Percentiles rank a stretch among this genome's conserved stretches.
Evolutionary conservation across 1,140 invertebrate genomes (phyloP).

Genomic region (Zelostemma sp.): DNA sequence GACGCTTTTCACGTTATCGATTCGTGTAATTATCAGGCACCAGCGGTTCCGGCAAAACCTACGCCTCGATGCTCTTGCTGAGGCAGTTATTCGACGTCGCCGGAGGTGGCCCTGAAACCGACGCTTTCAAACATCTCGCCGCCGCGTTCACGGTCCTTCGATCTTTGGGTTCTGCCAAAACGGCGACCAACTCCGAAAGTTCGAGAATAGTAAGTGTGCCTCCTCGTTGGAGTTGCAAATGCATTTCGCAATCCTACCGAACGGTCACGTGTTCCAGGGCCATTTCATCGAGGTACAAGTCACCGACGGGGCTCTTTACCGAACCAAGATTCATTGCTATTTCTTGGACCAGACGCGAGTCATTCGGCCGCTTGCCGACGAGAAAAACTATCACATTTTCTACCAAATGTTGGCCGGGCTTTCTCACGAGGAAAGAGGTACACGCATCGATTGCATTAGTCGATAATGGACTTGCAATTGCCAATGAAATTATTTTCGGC

Average conservation of each 20-base stretch:
- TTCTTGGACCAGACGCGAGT: slow-evolving; percentile 94
- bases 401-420: slow-evolving; percentile 96
- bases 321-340: slow-evolving; percentile 96
- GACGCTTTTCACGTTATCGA: not conserved
- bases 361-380: slow-evolving; percentile 84
- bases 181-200: slow-evolving; percentile 90
- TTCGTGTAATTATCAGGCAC: slow-evolving; percentile 74
- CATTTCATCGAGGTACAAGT: slow-evolving; percentile 97
- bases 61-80: slow-evolving; percentile 91
- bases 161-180: slow-evolving; percentile 91
- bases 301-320: slow-evolving; percentile 93
- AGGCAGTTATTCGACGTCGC: slow-evolving; percentile 93
- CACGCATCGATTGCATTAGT: too few species aligned
- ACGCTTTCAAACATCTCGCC: slow-evolving; percentile 95
- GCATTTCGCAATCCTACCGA: too few species aligned
- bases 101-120: slow-evolving; percentile 92
- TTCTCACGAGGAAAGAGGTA: slow-evolving; percentile 85
- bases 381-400: slow-evolving; percentile 98
- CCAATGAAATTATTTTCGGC: too few species aligned
- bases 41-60: slow-evolving; percentile 95
- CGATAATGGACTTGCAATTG: too few species aligned
- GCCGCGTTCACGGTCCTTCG: slow-evolving; percentile 94
- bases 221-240: not conserved
- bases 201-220: slow-evolving; percentile 87
- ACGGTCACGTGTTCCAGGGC: slow-evolving; percentile 79